These are phyloP conservation scores for Clivina fossor DNA, from an alignment of 2,888 invertebrate species.

Conservation along the genomic window DNA sequence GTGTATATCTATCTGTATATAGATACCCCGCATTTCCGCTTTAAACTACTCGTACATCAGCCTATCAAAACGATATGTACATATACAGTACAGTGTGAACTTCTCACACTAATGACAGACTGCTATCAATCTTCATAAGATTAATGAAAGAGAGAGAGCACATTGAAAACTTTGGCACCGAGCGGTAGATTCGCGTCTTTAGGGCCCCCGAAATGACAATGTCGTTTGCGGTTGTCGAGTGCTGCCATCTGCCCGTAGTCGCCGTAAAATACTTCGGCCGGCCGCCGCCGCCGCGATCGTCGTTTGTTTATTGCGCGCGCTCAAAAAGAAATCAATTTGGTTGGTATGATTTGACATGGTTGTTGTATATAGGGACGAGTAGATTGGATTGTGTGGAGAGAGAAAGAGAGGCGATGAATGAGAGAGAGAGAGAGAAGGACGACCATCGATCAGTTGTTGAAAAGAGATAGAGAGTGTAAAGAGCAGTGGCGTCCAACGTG, in stretches of 20 bases:
- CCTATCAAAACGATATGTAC: too few relatives aligned
- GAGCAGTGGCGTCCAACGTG: too few relatives aligned
- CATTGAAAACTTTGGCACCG: conserved; percentile 44
- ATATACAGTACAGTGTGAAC: conserved; percentile 10
- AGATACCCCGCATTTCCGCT: conserved; percentile 29
- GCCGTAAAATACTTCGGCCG: neutral
- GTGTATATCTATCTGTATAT: conserved; percentile 30
- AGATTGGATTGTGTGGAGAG: conserved; percentile 53
- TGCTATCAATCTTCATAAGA: conserved; percentile 50
- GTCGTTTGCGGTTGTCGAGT: conserved; percentile 32
- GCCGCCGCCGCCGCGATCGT: conserved; percentile 15
- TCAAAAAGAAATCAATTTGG: conserved; percentile 39
- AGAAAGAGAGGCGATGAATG: conserved; percentile 54
- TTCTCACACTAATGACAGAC: too few relatives aligned
- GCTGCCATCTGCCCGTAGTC: conserved; percentile 30
- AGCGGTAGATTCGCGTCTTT: conserved; percentile 43
- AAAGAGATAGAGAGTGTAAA: too few relatives aligned
- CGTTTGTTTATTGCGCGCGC: conserved; percentile 39
- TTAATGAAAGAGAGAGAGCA: too few relatives aligned
- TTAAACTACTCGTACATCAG: conserved; percentile 1
- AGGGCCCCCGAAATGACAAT: conserved; percentile 41
- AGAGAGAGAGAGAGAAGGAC: conserved; percentile 52
- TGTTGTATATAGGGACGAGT: too few relatives aligned
- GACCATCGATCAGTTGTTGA: conserved; percentile 55
- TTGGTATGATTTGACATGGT: conserved; percentile 43